Percentiles rank a stretch among this genome's conserved stretches.
Conservation (phyloP, 2,888 invertebrate genomes). For the Andrena flavipes region DNA sequence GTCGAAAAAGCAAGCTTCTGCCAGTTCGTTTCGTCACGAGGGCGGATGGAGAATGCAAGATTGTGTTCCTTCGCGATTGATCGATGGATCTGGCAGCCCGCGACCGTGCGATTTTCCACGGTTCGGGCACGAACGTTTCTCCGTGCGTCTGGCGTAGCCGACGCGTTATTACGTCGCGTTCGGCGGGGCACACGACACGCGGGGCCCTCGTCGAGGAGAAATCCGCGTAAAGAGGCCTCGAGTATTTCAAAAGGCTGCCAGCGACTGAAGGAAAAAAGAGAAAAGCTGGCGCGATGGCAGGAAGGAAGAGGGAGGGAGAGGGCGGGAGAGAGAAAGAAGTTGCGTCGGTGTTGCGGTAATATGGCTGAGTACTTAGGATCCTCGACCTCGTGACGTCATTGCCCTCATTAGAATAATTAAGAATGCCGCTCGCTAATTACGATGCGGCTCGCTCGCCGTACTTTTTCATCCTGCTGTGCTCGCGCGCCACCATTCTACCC, state of each 20-base stretch:
- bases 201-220: conserved; percentile 37
- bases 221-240: conserved; percentile 51
- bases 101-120: background rate
- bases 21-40: background rate
- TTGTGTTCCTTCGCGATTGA: background rate
- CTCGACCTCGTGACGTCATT: conserved; percentile 73
- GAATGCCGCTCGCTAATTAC: conserved; percentile 74
- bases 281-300: background rate
- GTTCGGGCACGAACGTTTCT: background rate
- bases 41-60: background rate
- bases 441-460: conserved; percentile 59
- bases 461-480: conserved; percentile 37
- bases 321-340: conserved; percentile 14
- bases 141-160: background rate
- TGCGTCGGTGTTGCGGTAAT: conserved; percentile 56
- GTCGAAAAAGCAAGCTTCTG: background rate
- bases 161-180: conserved; percentile 41
- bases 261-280: conserved; percentile 18
- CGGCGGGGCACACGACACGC: conserved; percentile 27
- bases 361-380: conserved; percentile 56
- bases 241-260: conserved; percentile 53
- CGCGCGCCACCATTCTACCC: conserved; percentile 3
- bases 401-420: conserved; percentile 76
- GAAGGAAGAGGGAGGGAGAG: background rate
- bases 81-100: background rate